Evolutionary conservation across 2,888 invertebrate genomes (phyloP), one percentile per base, ranked within the genome.

Genomic region (Caenorhabditis japonica): DNA sequence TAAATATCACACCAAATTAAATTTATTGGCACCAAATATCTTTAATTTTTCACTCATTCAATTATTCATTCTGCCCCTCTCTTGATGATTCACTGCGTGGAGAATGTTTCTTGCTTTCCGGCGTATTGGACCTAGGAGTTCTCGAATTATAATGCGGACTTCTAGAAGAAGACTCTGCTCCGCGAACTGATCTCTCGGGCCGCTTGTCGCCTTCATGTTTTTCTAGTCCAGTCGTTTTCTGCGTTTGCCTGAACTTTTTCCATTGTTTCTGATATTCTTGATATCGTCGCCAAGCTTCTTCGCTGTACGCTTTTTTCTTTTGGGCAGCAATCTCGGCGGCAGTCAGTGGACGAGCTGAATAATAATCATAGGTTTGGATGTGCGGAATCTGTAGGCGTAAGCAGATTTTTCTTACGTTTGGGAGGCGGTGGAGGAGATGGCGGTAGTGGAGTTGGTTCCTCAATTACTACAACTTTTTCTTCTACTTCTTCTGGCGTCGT

Each of bases 251-350:
- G 77, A 86, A 86, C 58, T 86, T 86, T 41, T 81, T 80, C 85
- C 85, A 85, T 76, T 85, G 85, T 76, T 86, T 86, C 55, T 86
- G 86, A 46, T 86, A 86, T 59, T 84, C 84, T 49, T 84, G 83
- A 49, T 86, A 86, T 30, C 86, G 72, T 25, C 83, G 62, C 83
- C 83, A 84, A 0, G 86, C 86, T 62, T 86, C 86, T 64, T 86
- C 86, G 36, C 84, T 84, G 72, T 86, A 86, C 1, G 84, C 83
- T 56, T 80, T 80, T 17, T 84, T 53, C 46, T 84, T 84, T 58
- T 83, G 81, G 7, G 81, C 85, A 1, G 81, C 81, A 2, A 84
- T 68, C 61, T 84, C 83, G 0, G 81, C 81, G 8, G 83, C 82
- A 0, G 84, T 85, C 53, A 82, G 47, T 12, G 72, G 66, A 12